phyloP scores from a whole-genome alignment of 1,140 invertebrate species.

The Drosophila fuyamai region DNA sequence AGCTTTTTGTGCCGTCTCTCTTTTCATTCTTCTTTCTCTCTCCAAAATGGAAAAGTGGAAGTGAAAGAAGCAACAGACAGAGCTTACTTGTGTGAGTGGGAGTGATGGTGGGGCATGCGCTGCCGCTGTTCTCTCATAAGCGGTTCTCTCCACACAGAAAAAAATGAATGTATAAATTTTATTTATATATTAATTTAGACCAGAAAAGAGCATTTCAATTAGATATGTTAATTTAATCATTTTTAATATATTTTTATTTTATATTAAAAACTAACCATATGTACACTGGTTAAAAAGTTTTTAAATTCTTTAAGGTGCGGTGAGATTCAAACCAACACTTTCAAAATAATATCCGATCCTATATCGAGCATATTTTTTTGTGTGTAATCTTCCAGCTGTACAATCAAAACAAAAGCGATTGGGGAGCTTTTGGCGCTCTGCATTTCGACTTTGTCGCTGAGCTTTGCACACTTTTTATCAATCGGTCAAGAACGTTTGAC shows the following conservation, averaged over 20 bases:
- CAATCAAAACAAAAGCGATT: slow-evolving; percentile 69
- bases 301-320: too few species aligned
- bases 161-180: background rate
- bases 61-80: slow-evolving; percentile 77
- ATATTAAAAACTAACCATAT: too few species aligned
- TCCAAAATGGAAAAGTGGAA: slow-evolving; percentile 70
- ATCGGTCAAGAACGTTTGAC: slow-evolving; percentile 80
- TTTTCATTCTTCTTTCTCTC: slow-evolving; percentile 7
- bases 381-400: slow-evolving; percentile 52
- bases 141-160: slow-evolving; percentile 3
- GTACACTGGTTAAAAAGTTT: too few species aligned
- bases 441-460: slow-evolving; percentile 61
- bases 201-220: too few species aligned
- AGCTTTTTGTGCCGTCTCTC: slow-evolving; percentile 40
- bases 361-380: slow-evolving; percentile 1
- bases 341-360: too few species aligned
- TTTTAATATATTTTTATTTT: too few species aligned
- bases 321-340: too few species aligned
- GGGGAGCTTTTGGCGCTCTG: slow-evolving; percentile 57
- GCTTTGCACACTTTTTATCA: slow-evolving; percentile 77
- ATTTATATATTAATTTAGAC: too few species aligned
- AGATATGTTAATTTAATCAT: too few species aligned
- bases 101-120: slow-evolving; percentile 52
- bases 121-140: slow-evolving; percentile 1
- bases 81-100: slow-evolving; percentile 10